phyloP scores from a whole-genome alignment of 2,113 vertebrate species.

The Mormyrus iriodes region DNA sequence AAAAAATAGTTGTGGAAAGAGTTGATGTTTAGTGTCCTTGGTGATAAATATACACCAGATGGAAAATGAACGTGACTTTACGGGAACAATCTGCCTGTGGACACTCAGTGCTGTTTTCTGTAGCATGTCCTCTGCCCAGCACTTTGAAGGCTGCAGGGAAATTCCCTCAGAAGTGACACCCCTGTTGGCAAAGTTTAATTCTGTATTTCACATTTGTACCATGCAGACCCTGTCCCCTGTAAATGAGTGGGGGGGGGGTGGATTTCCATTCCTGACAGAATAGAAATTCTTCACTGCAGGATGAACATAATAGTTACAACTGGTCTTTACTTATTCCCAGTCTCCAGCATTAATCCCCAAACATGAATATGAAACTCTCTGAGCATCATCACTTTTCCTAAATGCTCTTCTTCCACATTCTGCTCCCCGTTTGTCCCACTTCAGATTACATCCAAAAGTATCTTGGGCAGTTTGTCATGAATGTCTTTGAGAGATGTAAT shows the following conservation, averaged over 20 bases:
- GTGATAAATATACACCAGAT: slow-evolving; percentile 9
- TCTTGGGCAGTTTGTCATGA: not conserved
- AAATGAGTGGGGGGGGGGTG: not conserved
- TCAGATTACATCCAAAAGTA: not conserved
- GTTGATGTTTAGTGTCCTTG: not conserved
- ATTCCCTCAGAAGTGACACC: not conserved
- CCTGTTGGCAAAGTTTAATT: not conserved
- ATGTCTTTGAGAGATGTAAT: not conserved
- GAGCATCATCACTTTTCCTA: not conserved
- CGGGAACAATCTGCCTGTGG: not conserved
- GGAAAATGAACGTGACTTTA: not conserved
- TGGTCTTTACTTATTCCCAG: not conserved
- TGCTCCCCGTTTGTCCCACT: not conserved
- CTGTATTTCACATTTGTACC: not conserved
- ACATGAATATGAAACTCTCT: not conserved
- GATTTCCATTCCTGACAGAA: not conserved
- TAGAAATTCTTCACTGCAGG: not conserved
- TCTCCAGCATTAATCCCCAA: not conserved
- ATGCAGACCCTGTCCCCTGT: not conserved
- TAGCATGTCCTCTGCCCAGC: not conserved
- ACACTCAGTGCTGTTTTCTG: not conserved
- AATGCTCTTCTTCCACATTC: not conserved
- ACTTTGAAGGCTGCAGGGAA: not conserved
- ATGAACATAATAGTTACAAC: not conserved
- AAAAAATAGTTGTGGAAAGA: not conserved